Evolutionary conservation across 2,113 vertebrate genomes (phyloP), one percentile per base, ranked within the genome.

Genomic region (Paralichthys olivaceus): DNA sequence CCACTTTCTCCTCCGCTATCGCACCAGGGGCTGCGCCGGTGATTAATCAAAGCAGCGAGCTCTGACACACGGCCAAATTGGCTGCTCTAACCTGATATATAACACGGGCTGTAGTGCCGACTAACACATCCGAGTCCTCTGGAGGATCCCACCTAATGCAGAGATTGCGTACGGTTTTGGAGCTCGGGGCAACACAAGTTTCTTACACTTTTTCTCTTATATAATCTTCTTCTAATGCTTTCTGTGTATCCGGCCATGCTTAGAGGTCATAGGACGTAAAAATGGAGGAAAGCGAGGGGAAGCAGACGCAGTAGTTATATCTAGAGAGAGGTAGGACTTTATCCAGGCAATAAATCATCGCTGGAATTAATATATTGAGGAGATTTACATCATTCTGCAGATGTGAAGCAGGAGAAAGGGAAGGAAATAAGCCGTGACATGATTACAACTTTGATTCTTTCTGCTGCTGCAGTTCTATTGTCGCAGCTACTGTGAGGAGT

Each of bases 81-180:
- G 92, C 89, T 93, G 84, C 77, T 89, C 91, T 89, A 89, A 90
- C 84, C 90, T 93, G 93, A 94, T 93, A 92, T 93, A 93, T 92
- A 90, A 90, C 88, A 76, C 70, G 73, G 83, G 81, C 84, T 87
- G 87, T 59, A 72, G 81, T 64, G 29, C 72, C 75, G 23, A 81
- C 81, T 79, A 85, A 86, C 81, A 88, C 84, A 72, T 64, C 59
- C 61, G 0, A 19, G 77, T 84, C 60, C 90, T 91, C 87, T 49
- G 78, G 86, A 88, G 90, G 80, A 87, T 87, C 71, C 73, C 64
- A 59, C 79, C 87, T 83, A 87, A 90, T 89, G 80, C 78, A 55
- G 74, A 87, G 84, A 89, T 85, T 81, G 82, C 65, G 77, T 70
- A 80, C 75, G 79, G 69, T 81, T 49, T 82, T 2, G 58, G 56